A percentile compares a stretch with the other conserved stretches of the same genome.
These are phyloP conservation scores for Olivierus martensii DNA, from an alignment of 1,140 invertebrate genomes.

Conservation along the genomic window DNA sequence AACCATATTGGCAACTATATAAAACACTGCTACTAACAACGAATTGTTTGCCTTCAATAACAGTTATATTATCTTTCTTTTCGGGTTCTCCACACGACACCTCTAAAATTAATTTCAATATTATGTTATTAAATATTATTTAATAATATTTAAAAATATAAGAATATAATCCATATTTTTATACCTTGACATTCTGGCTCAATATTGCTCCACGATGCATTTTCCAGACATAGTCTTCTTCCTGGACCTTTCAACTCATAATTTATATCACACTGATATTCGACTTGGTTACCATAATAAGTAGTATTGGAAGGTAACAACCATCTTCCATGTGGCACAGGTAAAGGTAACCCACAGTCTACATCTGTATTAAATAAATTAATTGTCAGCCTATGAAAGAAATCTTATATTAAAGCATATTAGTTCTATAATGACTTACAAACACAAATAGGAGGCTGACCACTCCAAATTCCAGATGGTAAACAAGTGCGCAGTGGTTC, in stretches of 20 bases:
- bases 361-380: slow-evolving; percentile 16
- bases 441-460: slow-evolving; percentile 45
- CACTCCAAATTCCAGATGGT: slow-evolving; percentile 34
- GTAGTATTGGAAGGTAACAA: slow-evolving; percentile 34
- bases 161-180: not conserved
- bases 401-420: not conserved
- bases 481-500: slow-evolving; percentile 23
- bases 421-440: slow-evolving; percentile 17
- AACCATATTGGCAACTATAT: slow-evolving; percentile 68
- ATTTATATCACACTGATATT: slow-evolving; percentile 69
- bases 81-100: slow-evolving; percentile 20
- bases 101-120: slow-evolving; percentile 9
- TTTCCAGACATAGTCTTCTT: slow-evolving; percentile 47
- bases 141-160: not conserved
- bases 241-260: slow-evolving; percentile 49
- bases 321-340: slow-evolving; percentile 21
- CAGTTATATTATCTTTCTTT: slow-evolving; percentile 20
- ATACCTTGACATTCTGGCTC: slow-evolving; percentile 58
- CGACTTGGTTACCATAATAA: slow-evolving; percentile 64
- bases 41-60: slow-evolving; percentile 44
- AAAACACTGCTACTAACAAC: slow-evolving; percentile 59
- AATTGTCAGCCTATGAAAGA: not conserved
- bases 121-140: not conserved
- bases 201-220: slow-evolving; percentile 60
- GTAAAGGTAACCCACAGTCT: slow-evolving; percentile 22